Percentiles rank a stretch among this genome's conserved stretches.
phyloP scores from a whole-genome alignment of 2,113 vertebrate genomes.

The Amazona guildingii region DNA sequence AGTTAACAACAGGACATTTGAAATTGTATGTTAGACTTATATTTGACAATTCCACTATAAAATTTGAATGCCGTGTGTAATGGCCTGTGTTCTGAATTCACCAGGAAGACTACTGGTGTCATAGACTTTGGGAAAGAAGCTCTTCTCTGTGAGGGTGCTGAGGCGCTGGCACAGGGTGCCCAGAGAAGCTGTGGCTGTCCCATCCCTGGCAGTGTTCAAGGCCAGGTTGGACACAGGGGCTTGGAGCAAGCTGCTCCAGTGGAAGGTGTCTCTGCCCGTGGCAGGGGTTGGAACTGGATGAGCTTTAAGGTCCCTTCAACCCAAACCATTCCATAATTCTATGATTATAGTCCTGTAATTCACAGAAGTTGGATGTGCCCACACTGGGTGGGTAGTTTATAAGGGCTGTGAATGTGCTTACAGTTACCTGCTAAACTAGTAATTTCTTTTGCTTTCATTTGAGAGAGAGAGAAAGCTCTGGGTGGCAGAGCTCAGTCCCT shows the following conservation, averaged over 20 bases:
- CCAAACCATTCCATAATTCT: not conserved
- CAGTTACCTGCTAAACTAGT: not conserved
- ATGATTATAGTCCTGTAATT: not conserved
- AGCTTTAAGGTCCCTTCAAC: not conserved
- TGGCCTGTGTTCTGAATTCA: not conserved
- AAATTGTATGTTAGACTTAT: not conserved
- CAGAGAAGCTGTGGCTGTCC: not conserved
- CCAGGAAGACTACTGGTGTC: not conserved
- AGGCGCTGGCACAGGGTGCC: not conserved
- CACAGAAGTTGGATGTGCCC: rapidly evolving
- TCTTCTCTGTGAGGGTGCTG: not conserved
- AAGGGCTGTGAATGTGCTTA: not conserved
- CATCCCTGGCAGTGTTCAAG: not conserved
- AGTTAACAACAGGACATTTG: not conserved
- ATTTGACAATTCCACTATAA: not conserved
- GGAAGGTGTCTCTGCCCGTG: not conserved
- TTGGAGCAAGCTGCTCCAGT: not conserved
- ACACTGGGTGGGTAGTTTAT: rapidly evolving
- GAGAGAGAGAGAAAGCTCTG: not conserved
- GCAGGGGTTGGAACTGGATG: not conserved
- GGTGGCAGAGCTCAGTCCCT: not conserved
- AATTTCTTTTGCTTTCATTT: not conserved
- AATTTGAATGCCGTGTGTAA: not conserved
- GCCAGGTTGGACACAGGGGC: too few species aligned
- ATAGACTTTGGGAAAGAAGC: not conserved